A percentile compares a stretch with the other conserved stretches of the same genome.
These are phyloP conservation scores for Montipora capitata DNA, from an alignment of 92 coral and sea anemone genomes.

Conservation along the genomic window DNA sequence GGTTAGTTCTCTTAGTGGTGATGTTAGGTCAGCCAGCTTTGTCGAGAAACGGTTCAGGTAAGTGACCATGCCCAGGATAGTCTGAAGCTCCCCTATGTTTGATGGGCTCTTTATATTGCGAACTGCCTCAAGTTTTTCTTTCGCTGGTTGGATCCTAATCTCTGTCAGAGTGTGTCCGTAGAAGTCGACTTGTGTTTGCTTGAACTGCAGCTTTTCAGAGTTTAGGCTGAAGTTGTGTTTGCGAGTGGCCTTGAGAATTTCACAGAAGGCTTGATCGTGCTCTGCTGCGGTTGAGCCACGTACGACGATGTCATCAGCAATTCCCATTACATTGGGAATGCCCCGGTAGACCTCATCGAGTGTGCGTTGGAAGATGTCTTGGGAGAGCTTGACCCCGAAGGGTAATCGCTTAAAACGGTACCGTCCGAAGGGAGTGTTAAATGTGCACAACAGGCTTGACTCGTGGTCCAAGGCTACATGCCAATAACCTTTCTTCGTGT, in stretches of 20 bases:
- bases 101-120: slow-evolving; percentile 56
- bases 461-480: slow-evolving; percentile 69
- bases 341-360: slow-evolving; percentile 64
- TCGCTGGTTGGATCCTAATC: slow-evolving; percentile 68
- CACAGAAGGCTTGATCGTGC: slow-evolving; percentile 66
- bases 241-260: slow-evolving; percentile 56
- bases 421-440: slow-evolving; percentile 53
- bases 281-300: slow-evolving; percentile 72
- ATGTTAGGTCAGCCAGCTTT: slow-evolving; percentile 68
- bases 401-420: slow-evolving; percentile 74
- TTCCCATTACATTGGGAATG: slow-evolving; percentile 68
- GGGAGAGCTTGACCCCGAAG: slow-evolving; percentile 62
- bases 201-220: slow-evolving; percentile 76
- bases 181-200: slow-evolving; percentile 65
- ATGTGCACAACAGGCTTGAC: slow-evolving; percentile 74
- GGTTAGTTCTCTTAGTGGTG: slow-evolving; percentile 72
- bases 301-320: slow-evolving; percentile 71
- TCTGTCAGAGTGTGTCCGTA: slow-evolving; percentile 54
- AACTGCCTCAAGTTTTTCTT: slow-evolving; percentile 77
- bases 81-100: slow-evolving; percentile 62
- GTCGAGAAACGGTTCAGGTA: slow-evolving; percentile 70
- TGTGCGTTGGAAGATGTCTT: slow-evolving; percentile 65
- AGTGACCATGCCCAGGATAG: slow-evolving; percentile 62
- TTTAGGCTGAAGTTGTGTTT: slow-evolving; percentile 62
- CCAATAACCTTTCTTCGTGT: slow-evolving; percentile 80